phyloP scores from a whole-genome alignment of 2,113 vertebrate genomes.

The Cochlearius cochlearius region DNA sequence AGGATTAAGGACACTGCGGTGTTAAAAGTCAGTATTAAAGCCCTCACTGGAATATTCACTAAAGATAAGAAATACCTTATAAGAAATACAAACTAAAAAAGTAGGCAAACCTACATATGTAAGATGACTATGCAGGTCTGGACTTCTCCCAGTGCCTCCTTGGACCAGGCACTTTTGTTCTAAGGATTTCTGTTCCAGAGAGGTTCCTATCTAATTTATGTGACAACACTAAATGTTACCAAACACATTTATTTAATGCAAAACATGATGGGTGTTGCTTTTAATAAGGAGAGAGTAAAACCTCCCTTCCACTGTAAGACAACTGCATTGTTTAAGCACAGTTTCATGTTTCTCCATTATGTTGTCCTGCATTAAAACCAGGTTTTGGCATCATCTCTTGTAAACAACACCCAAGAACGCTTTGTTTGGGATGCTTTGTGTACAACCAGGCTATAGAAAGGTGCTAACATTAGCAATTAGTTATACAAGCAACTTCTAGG shows the following conservation, averaged over 20 bases:
- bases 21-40: not conserved
- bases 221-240: not conserved
- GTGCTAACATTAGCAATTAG: not conserved
- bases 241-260: not conserved
- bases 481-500: not conserved
- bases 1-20: not conserved
- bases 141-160: slow-evolving; percentile 34
- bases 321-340: not conserved
- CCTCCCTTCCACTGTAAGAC: not conserved
- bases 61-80: not conserved
- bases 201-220: not conserved
- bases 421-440: not conserved
- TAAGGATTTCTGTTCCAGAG: not conserved
- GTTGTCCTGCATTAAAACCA: not conserved
- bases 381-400: not conserved
- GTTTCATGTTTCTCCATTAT: not conserved
- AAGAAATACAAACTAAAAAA: not conserved
- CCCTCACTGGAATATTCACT: not conserved
- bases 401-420: not conserved
- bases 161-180: not conserved
- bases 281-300: not conserved
- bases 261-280: not conserved
- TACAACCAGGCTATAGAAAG: not conserved
- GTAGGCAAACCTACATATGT: not conserved
- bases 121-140: slow-evolving; percentile 8